Evolutionary conservation across 2,888 invertebrate species (phyloP), one percentile per base, ranked within the genome.

Genomic region (Dione juno): DNA sequence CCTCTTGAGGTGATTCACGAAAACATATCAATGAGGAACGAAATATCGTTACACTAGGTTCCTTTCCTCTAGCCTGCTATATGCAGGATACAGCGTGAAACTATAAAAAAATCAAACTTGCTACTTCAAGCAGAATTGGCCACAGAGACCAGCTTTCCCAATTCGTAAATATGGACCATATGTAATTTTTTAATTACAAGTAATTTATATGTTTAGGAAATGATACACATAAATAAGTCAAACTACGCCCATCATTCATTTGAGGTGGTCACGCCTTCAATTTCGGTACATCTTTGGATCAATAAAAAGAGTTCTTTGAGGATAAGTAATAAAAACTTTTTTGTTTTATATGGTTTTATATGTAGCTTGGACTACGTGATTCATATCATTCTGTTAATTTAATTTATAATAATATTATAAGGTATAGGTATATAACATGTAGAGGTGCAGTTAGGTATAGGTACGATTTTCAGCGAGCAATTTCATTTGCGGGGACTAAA

Each of bases 201-300:
- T 63, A 48, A 63, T 63, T 63, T 63, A 63, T 63, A 16, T 28
- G 0, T 48, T 16, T 50, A 19, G 48, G 64, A 64, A 13, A 64
- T 50, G 63, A 28, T 48, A 50, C 50, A 64, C 35, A 19, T 37
- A 48, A 40, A 67, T 71, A 68, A 69, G 69, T 69, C 71, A 67
- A 67, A 53, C 64, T 54, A 66, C 71, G 71, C 74, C 74, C 69
- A 74, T 74, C 71, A 74, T 72, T 45, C 70, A 74, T 67, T 69
- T 35, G 63, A 68, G 69, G 61, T 35, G 69, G 69, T 70, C 65
- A 71, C 74, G 74, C 74, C 74, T 71, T 65, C 57, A 7, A 67
- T 69, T 54, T 45, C 52, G 52, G 70, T 74, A 71, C 67, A 74
- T 71, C 69, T 71, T 48, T 37, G 9, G 21, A 63, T 63, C 66